phyloP scores from a whole-genome alignment of 2,113 vertebrate species.

The Semicossyphus pulcher region DNA sequence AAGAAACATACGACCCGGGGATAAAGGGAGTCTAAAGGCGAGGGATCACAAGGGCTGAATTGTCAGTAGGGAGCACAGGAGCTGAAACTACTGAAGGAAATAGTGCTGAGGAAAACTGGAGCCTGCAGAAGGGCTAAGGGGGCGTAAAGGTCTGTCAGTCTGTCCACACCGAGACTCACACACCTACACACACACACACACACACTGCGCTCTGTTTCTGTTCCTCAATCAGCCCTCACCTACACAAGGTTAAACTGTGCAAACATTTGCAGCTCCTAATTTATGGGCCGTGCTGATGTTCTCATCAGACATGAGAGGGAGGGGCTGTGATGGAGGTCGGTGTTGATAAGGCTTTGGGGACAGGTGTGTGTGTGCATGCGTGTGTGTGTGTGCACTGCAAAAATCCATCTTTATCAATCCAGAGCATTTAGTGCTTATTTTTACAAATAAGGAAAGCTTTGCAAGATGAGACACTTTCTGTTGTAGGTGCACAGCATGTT shows the following conservation, averaged over 20 bases:
- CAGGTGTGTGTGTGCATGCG: slow-evolving; percentile 7
- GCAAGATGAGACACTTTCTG: too few relatives aligned
- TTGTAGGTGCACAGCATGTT: too few relatives aligned
- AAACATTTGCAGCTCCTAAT: slow-evolving; percentile 76
- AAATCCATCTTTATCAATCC: not conserved
- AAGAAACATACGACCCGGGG: not conserved
- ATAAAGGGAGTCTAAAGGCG: not conserved
- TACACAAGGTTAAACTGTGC: slow-evolving; percentile 69
- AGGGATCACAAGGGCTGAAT: slow-evolving; percentile 7
- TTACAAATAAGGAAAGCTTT: too few relatives aligned
- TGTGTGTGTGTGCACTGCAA: not conserved
- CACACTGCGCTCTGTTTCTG: not conserved
- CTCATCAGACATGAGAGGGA: slow-evolving; percentile 14
- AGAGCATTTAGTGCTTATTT: not conserved
- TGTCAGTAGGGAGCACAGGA: not conserved
- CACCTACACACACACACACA: slow-evolving; percentile 11
- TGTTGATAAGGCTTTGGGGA: slow-evolving; percentile 80
- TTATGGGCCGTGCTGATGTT: slow-evolving; percentile 61
- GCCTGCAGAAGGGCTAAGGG: slow-evolving; percentile 13
- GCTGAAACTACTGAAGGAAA: slow-evolving; percentile 5
- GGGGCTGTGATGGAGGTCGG: slow-evolving; percentile 55
- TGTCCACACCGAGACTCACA: slow-evolving; percentile 1
- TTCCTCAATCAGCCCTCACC: slow-evolving; percentile 31
- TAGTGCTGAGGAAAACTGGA: not conserved
- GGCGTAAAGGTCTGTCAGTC: not conserved